Evolutionary conservation across 2,888 invertebrate species (phyloP).

Genomic region (Drosophila mimetica): DNA sequence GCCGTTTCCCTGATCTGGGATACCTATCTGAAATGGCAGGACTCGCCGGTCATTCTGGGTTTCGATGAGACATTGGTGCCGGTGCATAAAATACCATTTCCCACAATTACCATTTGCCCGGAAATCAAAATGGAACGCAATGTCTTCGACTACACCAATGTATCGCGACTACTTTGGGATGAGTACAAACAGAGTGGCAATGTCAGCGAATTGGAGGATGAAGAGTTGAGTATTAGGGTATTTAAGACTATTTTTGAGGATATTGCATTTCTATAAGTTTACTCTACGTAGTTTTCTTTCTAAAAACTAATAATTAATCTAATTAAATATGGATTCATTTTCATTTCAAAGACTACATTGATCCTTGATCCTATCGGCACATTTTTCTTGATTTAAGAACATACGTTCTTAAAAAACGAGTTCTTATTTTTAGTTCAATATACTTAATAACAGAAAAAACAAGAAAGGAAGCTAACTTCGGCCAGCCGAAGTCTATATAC

Average conservation of each 20-base stretch:
- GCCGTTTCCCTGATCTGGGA: conserved; percentile 80
- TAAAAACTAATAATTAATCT: too few species aligned
- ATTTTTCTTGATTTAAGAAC: too few species aligned
- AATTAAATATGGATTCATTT: too few species aligned
- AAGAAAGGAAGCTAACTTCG: too few species aligned
- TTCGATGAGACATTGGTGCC: conserved; percentile 83
- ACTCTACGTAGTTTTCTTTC: not conserved
- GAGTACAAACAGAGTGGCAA: conserved; percentile 51
- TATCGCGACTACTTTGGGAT: conserved; percentile 67
- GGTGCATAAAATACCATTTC: conserved; percentile 82
- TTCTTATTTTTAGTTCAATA: too few species aligned
- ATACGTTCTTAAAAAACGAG: too few species aligned
- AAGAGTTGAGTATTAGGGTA: conserved; percentile 63
- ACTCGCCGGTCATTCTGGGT: conserved; percentile 81
- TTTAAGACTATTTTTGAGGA: not conserved
- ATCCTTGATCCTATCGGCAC: too few species aligned
- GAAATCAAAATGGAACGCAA: conserved; percentile 82
- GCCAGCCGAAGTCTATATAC: too few species aligned
- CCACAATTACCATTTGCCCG: conserved; percentile 83
- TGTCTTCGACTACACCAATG: conserved; percentile 75
- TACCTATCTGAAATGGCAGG: conserved; percentile 81
- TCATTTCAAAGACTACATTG: too few species aligned
- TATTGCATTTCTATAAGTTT: not conserved
- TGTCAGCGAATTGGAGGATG: conserved; percentile 40
- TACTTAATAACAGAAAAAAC: too few species aligned